phyloP scores from a whole-genome alignment of 2,888 invertebrate species.

The Amphipyra berbera region DNA sequence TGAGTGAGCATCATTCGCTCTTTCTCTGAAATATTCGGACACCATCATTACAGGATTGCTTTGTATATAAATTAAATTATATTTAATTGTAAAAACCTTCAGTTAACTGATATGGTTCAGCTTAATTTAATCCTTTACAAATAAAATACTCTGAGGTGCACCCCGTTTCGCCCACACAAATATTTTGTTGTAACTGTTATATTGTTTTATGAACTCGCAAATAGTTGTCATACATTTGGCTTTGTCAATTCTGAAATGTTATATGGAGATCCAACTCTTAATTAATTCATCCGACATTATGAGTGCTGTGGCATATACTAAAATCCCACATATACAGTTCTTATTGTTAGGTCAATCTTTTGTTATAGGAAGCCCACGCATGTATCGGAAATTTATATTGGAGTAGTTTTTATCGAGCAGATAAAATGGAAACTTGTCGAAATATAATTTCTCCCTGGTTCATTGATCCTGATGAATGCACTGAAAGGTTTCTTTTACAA shows the following conservation, averaged over 20 bases:
- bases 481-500: constrained; percentile 60
- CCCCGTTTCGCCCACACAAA: neutral
- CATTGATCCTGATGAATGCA: constrained; percentile 40
- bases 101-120: neutral
- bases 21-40: constrained; percentile 53
- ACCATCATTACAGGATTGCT: constrained; percentile 9
- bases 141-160: neutral
- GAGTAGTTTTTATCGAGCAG: neutral
- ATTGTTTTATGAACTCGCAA: neutral
- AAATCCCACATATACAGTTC: neutral
- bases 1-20: constrained; percentile 65
- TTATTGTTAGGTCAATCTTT: neutral
- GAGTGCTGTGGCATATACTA: neutral
- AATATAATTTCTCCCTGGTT: constrained; percentile 16
- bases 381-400: neutral
- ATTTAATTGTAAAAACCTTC: neutral
- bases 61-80: constrained; percentile 10
- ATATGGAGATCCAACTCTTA: constrained; percentile 10
- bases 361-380: neutral
- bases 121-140: neutral
- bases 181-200: neutral
- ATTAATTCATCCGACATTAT: constrained; percentile 31
- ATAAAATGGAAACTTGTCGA: constrained; percentile 3
- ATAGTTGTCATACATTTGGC: constrained; percentile 10
- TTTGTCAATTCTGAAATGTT: constrained; percentile 14